Evolutionary conservation across 2,888 invertebrate genomes (phyloP).

Genomic region (Drosophila limbata): DNA sequence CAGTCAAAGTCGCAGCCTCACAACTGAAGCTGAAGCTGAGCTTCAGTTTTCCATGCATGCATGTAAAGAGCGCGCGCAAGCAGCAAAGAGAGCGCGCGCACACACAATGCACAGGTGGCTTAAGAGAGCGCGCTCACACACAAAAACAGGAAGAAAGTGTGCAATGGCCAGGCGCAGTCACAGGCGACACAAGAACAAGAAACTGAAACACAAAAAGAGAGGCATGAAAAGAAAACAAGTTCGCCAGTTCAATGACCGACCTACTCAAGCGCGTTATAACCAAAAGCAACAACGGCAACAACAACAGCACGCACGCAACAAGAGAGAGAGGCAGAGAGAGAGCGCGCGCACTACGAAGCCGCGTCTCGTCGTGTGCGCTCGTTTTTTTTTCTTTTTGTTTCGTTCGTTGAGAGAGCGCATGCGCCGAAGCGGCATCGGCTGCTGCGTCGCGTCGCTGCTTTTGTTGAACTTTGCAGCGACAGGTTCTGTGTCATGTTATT

Average conservation of each 20-base stretch:
- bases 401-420: conserved; percentile 55
- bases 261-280: conserved; percentile 85
- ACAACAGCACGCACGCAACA: conserved; percentile 25
- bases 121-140: conserved; percentile 51
- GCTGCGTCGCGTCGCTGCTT: conserved; percentile 38
- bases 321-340: conserved; percentile 17
- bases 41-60: background rate
- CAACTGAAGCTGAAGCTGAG: background rate
- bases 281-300: conserved; percentile 57
- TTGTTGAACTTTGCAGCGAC: conserved; percentile 76
- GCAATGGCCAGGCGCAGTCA: conserved; percentile 47
- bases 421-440: conserved; percentile 45
- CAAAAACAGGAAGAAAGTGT: conserved; percentile 74
- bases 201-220: conserved; percentile 46
- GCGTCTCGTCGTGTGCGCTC: conserved; percentile 43
- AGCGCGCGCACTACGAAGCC: background rate
- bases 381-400: conserved; percentile 22
- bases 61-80: conserved; percentile 30
- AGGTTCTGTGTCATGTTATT: conserved; percentile 70
- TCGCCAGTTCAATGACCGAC: conserved; percentile 86
- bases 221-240: conserved; percentile 81
- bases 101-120: conserved; percentile 45
- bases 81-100: conserved; percentile 32
- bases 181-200: conserved; percentile 25
- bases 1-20: conserved; percentile 17